Evolutionary conservation across 2,797 vertebrate species (phyloP), one percentile per base, ranked within the genome.

Genomic region (Passerculus sandwichensis): DNA sequence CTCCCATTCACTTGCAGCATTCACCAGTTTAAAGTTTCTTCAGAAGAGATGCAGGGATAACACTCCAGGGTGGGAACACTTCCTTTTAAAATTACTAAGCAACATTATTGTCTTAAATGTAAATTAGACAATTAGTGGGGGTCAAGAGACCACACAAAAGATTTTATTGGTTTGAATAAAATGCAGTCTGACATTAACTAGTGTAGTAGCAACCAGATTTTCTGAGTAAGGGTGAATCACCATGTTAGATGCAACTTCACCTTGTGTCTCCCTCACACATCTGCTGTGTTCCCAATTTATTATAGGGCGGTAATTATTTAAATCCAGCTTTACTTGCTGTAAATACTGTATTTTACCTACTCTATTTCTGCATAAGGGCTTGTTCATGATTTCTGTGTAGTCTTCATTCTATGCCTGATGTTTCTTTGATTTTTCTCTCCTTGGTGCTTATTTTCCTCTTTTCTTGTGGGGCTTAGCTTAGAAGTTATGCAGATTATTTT

Each of bases 141-240:
- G 93, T 95, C 94, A 91, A 85, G 95, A 93, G 85, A 94, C 90
- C 72, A 82, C 93, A 96, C 93, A 93, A 94, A 92, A 94, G 74
- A 83, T 96, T 96, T 96, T 95, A 96, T 94, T 97, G 88, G 85
- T 81, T 89, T 96, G 88, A 96, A 96, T 96, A 92, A 96, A 95
- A 96, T 94, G 86, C 74, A 97, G 82, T 71, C 69, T 90, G 89
- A 66, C 65, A 95, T 85, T 75, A 88, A 44, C 77, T 34, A 16
- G 54, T 85, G 32, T 9, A 85, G 88, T 65, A 94, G 67, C 48
- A 94, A 91, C 59, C 61, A 91, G 81, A 79, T 78, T 85, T 91
- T 91, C 80, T 62, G 62, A 89, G 66, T 90, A 87, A 91, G 54
- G 75, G 73, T 94, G 91, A 96, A 86, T 96, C 91, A 85, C 54